These are phyloP conservation scores for Leptoteleia sp. DNA, from an alignment of 1,140 invertebrate species.

Conservation along the genomic window DNA sequence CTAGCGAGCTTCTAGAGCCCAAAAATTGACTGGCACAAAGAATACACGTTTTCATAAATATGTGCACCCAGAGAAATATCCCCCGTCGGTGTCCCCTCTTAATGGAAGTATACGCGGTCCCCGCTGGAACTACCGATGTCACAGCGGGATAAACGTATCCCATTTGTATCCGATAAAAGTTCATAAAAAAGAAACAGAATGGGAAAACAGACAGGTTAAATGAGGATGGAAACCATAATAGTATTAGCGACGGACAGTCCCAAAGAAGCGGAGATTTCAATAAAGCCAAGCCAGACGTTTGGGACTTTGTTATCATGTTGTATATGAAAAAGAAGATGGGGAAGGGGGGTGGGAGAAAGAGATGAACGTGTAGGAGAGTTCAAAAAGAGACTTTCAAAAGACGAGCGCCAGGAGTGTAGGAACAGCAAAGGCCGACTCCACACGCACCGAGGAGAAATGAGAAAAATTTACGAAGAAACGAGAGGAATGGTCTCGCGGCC, in stretches of 20 bases:
- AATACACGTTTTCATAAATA: conserved; percentile 37
- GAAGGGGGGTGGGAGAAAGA: too few relatives aligned
- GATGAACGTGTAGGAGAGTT: too few relatives aligned
- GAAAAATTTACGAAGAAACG: too few relatives aligned
- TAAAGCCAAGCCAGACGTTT: conserved; percentile 4
- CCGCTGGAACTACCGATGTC: conserved; percentile 37
- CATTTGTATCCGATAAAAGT: conserved; percentile 57
- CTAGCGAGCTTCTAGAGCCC: neutral
- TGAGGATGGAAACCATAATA: neutral
- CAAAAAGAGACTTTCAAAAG: too few relatives aligned
- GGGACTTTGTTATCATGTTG: conserved; percentile 12
- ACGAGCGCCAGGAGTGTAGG: too few relatives aligned
- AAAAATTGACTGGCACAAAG: conserved; percentile 16
- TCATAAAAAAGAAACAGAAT: conserved; percentile 43
- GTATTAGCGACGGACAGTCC: neutral
- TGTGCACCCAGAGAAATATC: conserved; percentile 6
- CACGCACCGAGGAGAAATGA: too few relatives aligned
- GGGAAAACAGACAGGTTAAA: conserved; percentile 28
- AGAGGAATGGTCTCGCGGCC: too few relatives aligned
- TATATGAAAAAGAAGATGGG: too few relatives aligned
- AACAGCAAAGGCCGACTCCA: too few relatives aligned
- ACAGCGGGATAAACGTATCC: conserved; percentile 51
- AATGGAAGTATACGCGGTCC: conserved; percentile 18
- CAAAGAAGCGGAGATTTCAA: conserved; percentile 21
- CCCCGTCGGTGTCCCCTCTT: neutral